Conservation (phyloP, 2,113 vertebrate species). For the Bolborhynchus lineola region DNA sequence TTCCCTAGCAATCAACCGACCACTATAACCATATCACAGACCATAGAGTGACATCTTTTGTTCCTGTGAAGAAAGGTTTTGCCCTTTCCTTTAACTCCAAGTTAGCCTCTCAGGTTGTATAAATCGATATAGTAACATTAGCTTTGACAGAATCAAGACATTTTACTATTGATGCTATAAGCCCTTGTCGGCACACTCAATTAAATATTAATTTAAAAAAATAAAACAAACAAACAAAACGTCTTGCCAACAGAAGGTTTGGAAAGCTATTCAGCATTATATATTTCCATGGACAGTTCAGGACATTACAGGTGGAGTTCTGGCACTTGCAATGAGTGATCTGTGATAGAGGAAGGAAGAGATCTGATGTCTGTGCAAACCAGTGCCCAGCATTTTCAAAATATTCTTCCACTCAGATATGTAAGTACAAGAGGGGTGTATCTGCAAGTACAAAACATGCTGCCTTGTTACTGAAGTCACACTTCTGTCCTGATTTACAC, state of each 20-base stretch:
- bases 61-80: not conserved
- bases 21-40: not conserved
- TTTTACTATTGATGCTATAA: not conserved
- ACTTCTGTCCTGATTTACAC: not conserved
- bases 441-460: not conserved
- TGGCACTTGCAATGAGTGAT: not conserved
- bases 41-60: not conserved
- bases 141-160: not conserved
- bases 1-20: not conserved
- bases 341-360: not conserved
- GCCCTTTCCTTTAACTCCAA: not conserved
- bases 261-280: not conserved
- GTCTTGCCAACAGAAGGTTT: not conserved
- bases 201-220: slow-evolving; percentile 20
- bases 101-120: not conserved
- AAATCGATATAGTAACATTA: not conserved
- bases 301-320: not conserved
- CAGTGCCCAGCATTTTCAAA: not conserved
- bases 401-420: not conserved
- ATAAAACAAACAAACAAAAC: not conserved
- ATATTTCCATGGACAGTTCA: not conserved
- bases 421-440: accelerated
- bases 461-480: not conserved
- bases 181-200: not conserved
- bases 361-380: not conserved